Evolutionary conservation across 2,113 vertebrate species (phyloP), one percentile per base, ranked within the genome.

Genomic region (Cervus canadensis): DNA sequence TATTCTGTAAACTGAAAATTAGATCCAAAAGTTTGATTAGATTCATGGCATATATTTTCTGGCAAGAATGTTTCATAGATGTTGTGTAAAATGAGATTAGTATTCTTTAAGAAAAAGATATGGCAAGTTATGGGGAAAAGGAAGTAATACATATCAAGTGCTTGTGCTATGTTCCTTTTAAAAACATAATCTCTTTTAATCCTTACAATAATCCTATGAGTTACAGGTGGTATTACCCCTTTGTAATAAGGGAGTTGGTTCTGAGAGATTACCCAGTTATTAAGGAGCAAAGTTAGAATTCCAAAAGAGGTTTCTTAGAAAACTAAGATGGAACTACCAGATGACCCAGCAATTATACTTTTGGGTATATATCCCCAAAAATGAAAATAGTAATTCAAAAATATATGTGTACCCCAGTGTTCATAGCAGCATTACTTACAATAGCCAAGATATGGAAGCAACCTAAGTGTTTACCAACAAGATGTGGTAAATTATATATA

Each of bases 1-100:
- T 89, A 92, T 76, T 78, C 36, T 94, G 2, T 57, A 95, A 64
- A 95, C 79, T 89, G 21, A 92, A 97, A 86, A 81, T 88, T 95
- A 84, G 25, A 57, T 87, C 50, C 87, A 62, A 85, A 91, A 28
- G 13, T 48, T 81, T 95, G 52, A 86, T 88, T 97, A 76, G 48
- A 81, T 93, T 96, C 36, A 56, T 92, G 26, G 16, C 45, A 96
- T 43, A 40, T 54, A 64, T 52, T 81, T 95, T 95, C 67, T 93
- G 83, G 26, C 54, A 64, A 74, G 62, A 84, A 74, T 93, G 43
- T 71, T 95, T 93, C 84, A 16, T 33, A 48, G 43, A 36, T 91
- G n/a, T 52, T 82, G 13, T 87, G 17, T 82, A n/a, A 67, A 87
- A 96, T 67, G 50, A 87, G 54, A 43, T 87, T 74, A 86, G 33